Conservation (phyloP, 1,140 invertebrate genomes). For the Eriocheir sinensis region DNA sequence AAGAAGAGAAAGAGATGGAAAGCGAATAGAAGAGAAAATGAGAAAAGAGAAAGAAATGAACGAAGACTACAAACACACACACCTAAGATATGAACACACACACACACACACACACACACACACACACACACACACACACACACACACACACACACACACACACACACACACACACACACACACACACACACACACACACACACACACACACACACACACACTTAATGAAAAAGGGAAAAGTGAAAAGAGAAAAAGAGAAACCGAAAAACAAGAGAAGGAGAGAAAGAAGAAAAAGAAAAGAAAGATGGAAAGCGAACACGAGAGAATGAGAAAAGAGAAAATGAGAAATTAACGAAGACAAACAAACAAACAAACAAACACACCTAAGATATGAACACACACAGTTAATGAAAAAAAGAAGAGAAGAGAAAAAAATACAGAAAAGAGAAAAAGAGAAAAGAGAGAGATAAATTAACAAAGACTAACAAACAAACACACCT, state of each 20-base stretch:
- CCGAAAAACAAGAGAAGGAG: not conserved
- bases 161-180: conserved; percentile 38
- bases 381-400: too few relatives aligned
- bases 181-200: conserved; percentile 43
- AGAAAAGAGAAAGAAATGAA: not conserved
- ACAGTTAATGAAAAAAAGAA: not conserved
- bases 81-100: not conserved
- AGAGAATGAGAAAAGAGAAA: too few relatives aligned
- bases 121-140: not conserved
- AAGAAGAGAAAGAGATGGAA: not conserved
- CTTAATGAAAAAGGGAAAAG: not conserved
- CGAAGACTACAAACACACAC: too few relatives aligned
- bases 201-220: conserved; percentile 30
- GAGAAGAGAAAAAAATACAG: not conserved
- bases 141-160: conserved; percentile 26
- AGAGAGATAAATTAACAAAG: not conserved
- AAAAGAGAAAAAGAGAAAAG: not conserved
- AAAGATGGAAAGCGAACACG: not conserved
- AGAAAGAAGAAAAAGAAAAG: not conserved
- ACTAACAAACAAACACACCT: too few relatives aligned
- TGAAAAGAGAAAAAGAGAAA: not conserved
- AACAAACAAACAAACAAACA: too few relatives aligned
- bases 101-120: too few relatives aligned
- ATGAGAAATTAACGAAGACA: too few relatives aligned
- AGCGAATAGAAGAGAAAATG: not conserved